Percentiles rank a stretch among this genome's conserved stretches.
These are phyloP conservation scores for Mesodorylaimus sp. DNA, from an alignment of 2,888 invertebrate species.

Conservation along the genomic window DNA sequence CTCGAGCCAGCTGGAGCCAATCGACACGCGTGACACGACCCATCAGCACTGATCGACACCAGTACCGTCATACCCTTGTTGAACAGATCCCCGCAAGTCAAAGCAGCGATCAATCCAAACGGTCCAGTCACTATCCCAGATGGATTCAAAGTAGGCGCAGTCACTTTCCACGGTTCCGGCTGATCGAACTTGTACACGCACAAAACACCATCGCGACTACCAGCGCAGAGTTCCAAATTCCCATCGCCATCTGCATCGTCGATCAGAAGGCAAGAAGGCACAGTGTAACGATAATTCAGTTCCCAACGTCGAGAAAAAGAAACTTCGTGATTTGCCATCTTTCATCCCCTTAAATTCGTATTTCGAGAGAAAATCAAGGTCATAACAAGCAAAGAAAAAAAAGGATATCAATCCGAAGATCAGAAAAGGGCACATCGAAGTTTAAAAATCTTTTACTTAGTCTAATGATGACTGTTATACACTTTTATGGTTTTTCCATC, in stretches of 20 bases:
- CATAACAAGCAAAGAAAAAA: not conserved
- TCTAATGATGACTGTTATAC: not conserved
- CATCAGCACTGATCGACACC: not conserved
- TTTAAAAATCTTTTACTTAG: not conserved
- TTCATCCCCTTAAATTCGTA: not conserved
- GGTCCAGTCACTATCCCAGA: no score
- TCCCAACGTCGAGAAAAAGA: no score
- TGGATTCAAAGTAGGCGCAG: no score
- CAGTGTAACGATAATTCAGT: not conserved
- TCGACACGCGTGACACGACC: conserved; percentile 3
- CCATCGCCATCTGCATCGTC: conserved; percentile 1
- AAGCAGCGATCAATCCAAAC: not conserved
- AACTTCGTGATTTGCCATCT: not conserved
- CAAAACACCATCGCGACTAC: not conserved
- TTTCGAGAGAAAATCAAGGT: not conserved
- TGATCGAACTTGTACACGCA: not conserved
- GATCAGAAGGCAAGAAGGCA: not conserved
- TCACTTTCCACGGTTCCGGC: not conserved
- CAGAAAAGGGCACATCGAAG: not conserved
- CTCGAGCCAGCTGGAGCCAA: no score
- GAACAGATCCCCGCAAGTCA: conserved; percentile 2
- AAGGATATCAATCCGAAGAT: not conserved
- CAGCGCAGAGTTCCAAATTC: not conserved
- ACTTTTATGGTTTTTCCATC: not conserved
- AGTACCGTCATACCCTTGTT: not conserved